Conservation (phyloP, 2,888 invertebrate genomes). For the Drosophila flavopinicola region DNA sequence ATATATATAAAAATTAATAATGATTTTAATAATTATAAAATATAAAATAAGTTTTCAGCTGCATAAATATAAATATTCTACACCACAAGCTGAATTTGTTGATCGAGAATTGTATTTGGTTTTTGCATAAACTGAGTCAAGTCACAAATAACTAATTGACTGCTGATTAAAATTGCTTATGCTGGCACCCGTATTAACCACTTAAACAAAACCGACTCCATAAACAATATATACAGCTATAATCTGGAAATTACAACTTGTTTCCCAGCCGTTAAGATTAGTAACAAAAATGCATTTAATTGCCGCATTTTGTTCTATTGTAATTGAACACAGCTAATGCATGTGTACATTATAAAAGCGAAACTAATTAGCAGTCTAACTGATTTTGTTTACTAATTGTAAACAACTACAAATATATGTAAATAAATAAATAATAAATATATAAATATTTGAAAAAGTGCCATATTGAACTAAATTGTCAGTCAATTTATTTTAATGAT, state of each 20-base stretch:
- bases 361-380: neutral
- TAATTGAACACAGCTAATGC: conserved; percentile 9
- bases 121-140: neutral
- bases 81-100: neutral
- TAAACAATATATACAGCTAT: neutral
- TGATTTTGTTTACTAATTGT: neutral
- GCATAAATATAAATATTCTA: neutral
- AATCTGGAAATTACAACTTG: neutral
- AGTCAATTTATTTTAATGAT: neutral
- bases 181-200: conserved; percentile 15
- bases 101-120: neutral
- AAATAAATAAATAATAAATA: neutral
- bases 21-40: neutral
- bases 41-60: neutral
- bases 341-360: neutral
- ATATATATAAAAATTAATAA: neutral
- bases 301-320: conserved; percentile 13
- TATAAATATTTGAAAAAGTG: neutral
- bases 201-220: neutral
- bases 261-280: neutral
- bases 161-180: conserved; percentile 1
- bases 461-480: neutral
- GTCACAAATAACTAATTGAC: too few relatives aligned
- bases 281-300: conserved; percentile 21
- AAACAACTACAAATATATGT: neutral